phyloP scores from a whole-genome alignment of 2,888 invertebrate species.

The Dryobota labecula region DNA sequence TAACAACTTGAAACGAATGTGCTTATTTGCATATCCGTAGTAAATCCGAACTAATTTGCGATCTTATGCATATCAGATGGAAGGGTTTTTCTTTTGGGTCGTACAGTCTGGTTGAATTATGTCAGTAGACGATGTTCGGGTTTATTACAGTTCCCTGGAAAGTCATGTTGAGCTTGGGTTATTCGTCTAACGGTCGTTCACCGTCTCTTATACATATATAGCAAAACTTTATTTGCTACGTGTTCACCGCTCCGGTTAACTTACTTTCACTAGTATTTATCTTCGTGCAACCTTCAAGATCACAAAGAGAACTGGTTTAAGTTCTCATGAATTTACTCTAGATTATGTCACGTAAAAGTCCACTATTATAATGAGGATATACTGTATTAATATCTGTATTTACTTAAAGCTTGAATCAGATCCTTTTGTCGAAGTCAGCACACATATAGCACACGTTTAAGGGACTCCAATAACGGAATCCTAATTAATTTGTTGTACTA shows the following conservation, averaged over 20 bases:
- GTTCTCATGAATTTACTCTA: slow-evolving; percentile 63
- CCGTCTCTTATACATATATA: slow-evolving; percentile 59
- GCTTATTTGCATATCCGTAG: slow-evolving; percentile 46
- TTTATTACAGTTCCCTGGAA: slow-evolving; percentile 58
- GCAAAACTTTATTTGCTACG: slow-evolving; percentile 61
- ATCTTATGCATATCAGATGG: slow-evolving; percentile 44
- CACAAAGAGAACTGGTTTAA: slow-evolving; percentile 72
- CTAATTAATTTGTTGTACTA: too few species aligned
- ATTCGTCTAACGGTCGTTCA: slow-evolving; percentile 58
- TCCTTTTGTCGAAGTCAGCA: background rate
- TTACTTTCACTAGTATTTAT: slow-evolving; percentile 77
- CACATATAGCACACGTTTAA: background rate
- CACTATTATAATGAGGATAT: slow-evolving; percentile 17
- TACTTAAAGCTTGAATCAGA: background rate
- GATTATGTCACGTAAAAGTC: slow-evolving; percentile 61
- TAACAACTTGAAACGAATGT: slow-evolving; percentile 32
- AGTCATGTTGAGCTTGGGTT: slow-evolving; percentile 59
- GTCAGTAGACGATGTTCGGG: slow-evolving; percentile 33
- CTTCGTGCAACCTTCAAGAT: slow-evolving; percentile 72
- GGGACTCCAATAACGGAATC: too few species aligned
- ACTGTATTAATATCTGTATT: slow-evolving; percentile 8
- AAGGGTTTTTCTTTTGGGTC: slow-evolving; percentile 29
- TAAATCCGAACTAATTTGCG: slow-evolving; percentile 35
- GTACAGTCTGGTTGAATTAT: slow-evolving; percentile 43
- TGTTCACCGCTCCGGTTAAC: slow-evolving; percentile 61